Evolutionary conservation across 2,888 invertebrate species (phyloP), one percentile per base, ranked within the genome.

Genomic region (Stenoptilia bipunctidactyla): DNA sequence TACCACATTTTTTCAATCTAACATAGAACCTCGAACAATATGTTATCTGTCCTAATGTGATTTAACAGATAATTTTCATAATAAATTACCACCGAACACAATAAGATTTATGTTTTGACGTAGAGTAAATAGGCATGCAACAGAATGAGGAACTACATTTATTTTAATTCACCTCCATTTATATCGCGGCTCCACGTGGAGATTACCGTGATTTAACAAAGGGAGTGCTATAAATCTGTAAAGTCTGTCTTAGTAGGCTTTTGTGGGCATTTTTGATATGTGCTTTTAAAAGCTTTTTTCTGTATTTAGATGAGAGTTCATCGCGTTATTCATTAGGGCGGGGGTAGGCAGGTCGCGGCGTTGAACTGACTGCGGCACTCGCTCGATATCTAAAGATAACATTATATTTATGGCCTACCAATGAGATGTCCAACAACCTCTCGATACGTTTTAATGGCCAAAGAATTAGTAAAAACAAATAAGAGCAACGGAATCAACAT

Each of bases 231-330:
- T 83, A 83, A 83, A 83, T 83, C 79, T 73, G 65, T 53, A 55
- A 62, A 72, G 71, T 75, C 79, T 79, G 82, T 83, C 83, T 83
- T 82, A 82, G 83, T 76, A 83, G 80, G 82, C 83, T 79, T 74
- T 79, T 77, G 82, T 82, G 75, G 76, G 80, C 66, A 83, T 80
- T 83, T 82, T 83, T 83, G 83, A 83, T 82, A 79, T 83, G 83
- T 83, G 83, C 82, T 76, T 83, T 80, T 83, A 83, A 83, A 83
- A 83, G 83, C 82, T 83, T 83, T 83, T 83, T 83, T 83, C 79
- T 83, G 83, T 83, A 83, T 83, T 82, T 79, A 83, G 82, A 83
- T 82, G 83, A 83, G 83, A 76, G 69, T 79, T 83, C 80, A 80
- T 82, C 82, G 83, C 82, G 77, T 83, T 79, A 82, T 83, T 83